A percentile compares a stretch with the other conserved stretches of the same genome.
Evolutionary conservation across 2,113 vertebrate genomes (phyloP).

Genomic region (Indicator indicator): DNA sequence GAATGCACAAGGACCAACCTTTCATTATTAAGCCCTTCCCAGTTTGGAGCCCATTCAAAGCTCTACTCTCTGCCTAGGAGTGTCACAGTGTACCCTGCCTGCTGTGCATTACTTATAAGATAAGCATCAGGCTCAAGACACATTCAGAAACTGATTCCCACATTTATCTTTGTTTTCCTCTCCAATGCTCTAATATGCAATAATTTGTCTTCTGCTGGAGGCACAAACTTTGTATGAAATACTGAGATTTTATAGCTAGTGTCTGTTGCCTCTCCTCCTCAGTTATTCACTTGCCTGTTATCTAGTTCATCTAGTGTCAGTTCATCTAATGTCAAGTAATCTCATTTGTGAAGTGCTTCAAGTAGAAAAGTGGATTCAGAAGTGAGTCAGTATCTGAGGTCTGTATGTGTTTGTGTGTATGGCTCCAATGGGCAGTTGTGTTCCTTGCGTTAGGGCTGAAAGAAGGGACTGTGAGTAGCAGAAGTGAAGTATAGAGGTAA

Average conservation of each 20-base stretch:
- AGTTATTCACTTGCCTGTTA: not conserved
- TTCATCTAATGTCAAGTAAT: not conserved
- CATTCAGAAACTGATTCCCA: not conserved
- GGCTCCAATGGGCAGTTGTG: not conserved
- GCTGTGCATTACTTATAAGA: not conserved
- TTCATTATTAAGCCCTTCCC: not conserved
- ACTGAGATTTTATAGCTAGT: not conserved
- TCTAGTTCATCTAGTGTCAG: not conserved
- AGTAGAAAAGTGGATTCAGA: not conserved
- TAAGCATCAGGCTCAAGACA: not conserved
- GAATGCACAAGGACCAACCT: rapidly evolving
- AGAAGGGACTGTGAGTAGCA: not conserved
- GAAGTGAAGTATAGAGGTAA: not conserved
- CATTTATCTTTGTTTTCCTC: not conserved
- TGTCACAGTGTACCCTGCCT: not conserved
- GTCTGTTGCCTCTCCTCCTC: not conserved
- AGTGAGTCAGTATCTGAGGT: not conserved
- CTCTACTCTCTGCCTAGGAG: not conserved
- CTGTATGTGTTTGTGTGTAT: not conserved
- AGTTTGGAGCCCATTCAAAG: not conserved
- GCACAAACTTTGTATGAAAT: not conserved
- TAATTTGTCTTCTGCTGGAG: conserved; percentile 14
- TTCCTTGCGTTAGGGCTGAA: not conserved
- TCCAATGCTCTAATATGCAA: not conserved
- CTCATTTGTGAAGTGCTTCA: not conserved